Evolutionary conservation across 2,888 invertebrate genomes (phyloP).

Genomic region (Allygus modestus): DNA sequence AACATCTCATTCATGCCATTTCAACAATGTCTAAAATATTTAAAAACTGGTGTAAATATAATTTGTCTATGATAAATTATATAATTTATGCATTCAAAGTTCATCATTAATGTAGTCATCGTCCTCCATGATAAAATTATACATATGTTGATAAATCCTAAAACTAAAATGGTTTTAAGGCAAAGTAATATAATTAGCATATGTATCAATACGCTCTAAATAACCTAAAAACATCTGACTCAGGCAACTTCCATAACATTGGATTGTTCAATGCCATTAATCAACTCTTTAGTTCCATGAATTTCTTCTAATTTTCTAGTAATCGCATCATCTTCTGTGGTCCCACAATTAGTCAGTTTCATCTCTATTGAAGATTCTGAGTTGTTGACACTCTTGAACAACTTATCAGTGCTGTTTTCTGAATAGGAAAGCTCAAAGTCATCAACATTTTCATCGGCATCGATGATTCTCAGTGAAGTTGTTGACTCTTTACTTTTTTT

Average conservation of each 20-base stretch:
- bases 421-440: conserved; percentile 50
- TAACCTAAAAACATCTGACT: conserved; percentile 32
- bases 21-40: conserved; percentile 1
- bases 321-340: conserved; percentile 1
- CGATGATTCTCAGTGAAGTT: not conserved
- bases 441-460: conserved; percentile 13
- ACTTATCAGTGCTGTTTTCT: conserved; percentile 39
- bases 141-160: conserved; percentile 4
- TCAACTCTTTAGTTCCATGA: conserved; percentile 17
- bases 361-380: conserved; percentile 49
- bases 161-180: conserved; percentile 53
- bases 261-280: conserved; percentile 46
- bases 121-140: not conserved
- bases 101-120: conserved; percentile 18
- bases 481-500: not conserved
- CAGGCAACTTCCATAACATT: conserved; percentile 45
- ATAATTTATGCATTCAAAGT: conserved; percentile 29
- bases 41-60: conserved; percentile 24
- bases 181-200: conserved; percentile 31
- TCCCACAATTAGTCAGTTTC: conserved; percentile 35
- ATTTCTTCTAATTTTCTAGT: conserved; percentile 22
- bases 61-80: conserved; percentile 21
- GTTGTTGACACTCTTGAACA: conserved; percentile 29
- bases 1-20: conserved; percentile 5
- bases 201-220: conserved; percentile 8